A percentile compares a stretch with the other conserved stretches of the same genome.
These are phyloP conservation scores for Holocentrus rufus DNA, from an alignment of 2,797 vertebrate genomes.

Conservation along the genomic window DNA sequence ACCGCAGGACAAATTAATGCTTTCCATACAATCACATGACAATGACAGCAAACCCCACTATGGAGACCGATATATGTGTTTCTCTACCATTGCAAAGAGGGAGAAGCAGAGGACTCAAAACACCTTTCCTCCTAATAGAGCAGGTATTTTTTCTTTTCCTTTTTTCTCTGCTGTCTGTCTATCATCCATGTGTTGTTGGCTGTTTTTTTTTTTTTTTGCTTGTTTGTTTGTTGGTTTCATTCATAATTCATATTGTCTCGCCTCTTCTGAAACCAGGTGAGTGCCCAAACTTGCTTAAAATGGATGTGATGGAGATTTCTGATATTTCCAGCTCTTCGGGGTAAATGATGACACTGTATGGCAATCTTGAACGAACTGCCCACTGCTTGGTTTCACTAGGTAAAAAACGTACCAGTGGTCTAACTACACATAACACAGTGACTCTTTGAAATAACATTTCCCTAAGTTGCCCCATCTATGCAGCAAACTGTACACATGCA, in stretches of 20 bases:
- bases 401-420: constrained; percentile 64
- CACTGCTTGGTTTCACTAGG: constrained; percentile 67
- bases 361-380: constrained; percentile 67
- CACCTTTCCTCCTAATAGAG: constrained; percentile 60
- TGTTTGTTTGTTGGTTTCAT: constrained; percentile 37
- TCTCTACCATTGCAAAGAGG: constrained; percentile 49
- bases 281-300: constrained; percentile 69
- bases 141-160: constrained; percentile 36
- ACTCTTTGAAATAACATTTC: constrained; percentile 76
- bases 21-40: constrained; percentile 75
- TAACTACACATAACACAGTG: constrained; percentile 68
- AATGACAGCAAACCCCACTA: constrained; percentile 65
- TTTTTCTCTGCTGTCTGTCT: constrained; percentile 56
- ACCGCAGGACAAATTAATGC: constrained; percentile 84
- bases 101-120: constrained; percentile 62
- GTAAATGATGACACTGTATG: constrained; percentile 77
- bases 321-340: constrained; percentile 63
- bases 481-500: constrained; percentile 62
- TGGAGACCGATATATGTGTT: constrained; percentile 39
- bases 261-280: constrained; percentile 64
- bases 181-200: constrained; percentile 59
- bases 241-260: constrained; percentile 74
- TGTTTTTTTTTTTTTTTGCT: constrained; percentile 50
- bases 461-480: constrained; percentile 69
- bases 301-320: constrained; percentile 60